These are phyloP conservation scores for Coendou prehensilis DNA, from an alignment of 2,797 vertebrate species.

Conservation along the genomic window DNA sequence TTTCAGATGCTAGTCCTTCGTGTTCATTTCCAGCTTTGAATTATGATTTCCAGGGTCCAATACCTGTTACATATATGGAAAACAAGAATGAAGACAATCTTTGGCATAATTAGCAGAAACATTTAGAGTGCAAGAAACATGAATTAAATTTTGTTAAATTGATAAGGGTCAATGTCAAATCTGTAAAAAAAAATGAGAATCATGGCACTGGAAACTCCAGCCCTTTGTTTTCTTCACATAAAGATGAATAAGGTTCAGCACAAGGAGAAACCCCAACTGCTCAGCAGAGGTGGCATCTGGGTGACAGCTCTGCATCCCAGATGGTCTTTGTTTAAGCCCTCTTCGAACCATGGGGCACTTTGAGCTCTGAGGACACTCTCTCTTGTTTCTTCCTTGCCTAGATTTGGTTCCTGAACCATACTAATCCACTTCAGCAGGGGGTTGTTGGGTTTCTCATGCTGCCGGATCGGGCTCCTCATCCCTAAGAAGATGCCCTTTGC, in stretches of 20 bases:
- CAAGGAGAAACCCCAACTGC: background rate
- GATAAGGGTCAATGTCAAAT: background rate
- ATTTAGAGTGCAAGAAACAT: background rate
- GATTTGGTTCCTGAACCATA: background rate
- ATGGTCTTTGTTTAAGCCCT: background rate
- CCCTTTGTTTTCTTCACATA: background rate
- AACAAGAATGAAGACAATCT: background rate
- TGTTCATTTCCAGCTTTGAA: background rate
- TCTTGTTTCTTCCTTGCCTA: accelerated
- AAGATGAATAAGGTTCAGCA: background rate
- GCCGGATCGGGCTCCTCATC: background rate
- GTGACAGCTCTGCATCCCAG: accelerated
- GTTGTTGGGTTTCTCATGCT: accelerated
- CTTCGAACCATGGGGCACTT: accelerated
- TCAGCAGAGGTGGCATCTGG: accelerated
- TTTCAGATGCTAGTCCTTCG: background rate
- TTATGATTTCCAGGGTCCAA: no score
- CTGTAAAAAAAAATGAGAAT: no score
- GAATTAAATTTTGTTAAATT: background rate
- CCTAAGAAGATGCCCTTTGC: accelerated
- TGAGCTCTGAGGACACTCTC: background rate
- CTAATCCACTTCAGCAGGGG: accelerated
- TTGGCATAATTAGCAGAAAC: background rate
- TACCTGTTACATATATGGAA: accelerated
- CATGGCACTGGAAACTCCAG: background rate